phyloP scores from a whole-genome alignment of 2,888 invertebrate genomes.

The Pediacus dermestoides region DNA sequence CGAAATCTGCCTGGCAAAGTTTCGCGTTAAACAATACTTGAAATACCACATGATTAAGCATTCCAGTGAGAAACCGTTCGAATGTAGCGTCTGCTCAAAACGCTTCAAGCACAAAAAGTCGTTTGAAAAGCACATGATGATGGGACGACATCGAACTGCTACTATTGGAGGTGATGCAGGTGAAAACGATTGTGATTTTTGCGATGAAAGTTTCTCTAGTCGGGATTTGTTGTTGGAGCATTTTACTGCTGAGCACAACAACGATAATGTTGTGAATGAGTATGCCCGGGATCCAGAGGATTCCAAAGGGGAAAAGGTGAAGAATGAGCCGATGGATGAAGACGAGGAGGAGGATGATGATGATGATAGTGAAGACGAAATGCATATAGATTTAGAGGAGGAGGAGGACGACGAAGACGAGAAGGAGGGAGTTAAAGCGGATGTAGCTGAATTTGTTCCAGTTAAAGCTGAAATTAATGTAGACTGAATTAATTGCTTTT shows the following conservation, averaged over 20 bases:
- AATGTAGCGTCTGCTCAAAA: constrained; percentile 54
- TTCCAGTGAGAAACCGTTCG: constrained; percentile 54
- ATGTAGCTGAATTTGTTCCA: too few relatives aligned
- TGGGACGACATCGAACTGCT: constrained; percentile 26
- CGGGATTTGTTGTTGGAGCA: constrained; percentile 23
- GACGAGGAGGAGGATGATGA: constrained; percentile 10
- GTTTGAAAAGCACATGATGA: constrained; percentile 32
- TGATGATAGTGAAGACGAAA: not conserved
- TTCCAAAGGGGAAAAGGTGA: constrained; percentile 10
- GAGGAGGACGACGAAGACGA: not conserved
- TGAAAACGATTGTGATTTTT: constrained; percentile 27
- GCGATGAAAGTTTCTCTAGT: constrained; percentile 23
- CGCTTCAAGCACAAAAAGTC: constrained; percentile 39
- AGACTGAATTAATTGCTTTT: too few relatives aligned
- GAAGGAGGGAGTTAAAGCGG: not conserved
- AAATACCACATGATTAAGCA: constrained; percentile 59
- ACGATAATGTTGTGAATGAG: constrained; percentile 23
- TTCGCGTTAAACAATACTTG: constrained; percentile 54
- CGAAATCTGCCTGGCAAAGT: constrained; percentile 51
- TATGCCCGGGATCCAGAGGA: too few relatives aligned
- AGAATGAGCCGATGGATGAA: constrained; percentile 10
- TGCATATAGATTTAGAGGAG: constrained; percentile 3
- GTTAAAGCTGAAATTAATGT: too few relatives aligned
- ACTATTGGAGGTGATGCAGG: too few relatives aligned
- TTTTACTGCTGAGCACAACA: constrained; percentile 22